Conservation (phyloP, 2,888 invertebrate genomes). For the Drosophila picticornis region DNA sequence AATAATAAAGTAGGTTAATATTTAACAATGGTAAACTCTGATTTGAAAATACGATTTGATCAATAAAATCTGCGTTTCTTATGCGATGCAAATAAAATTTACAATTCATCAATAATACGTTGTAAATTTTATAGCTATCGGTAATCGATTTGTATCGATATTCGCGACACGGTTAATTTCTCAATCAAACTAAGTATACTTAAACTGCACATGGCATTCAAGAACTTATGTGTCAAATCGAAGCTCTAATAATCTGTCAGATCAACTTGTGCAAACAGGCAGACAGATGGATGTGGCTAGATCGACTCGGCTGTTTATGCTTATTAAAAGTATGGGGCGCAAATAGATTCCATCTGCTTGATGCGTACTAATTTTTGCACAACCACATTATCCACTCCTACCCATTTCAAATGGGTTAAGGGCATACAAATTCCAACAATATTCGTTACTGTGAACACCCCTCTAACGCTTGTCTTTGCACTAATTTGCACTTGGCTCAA, state of each 20-base stretch:
- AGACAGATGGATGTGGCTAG: background rate
- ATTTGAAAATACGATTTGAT: background rate
- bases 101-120: background rate
- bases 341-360: background rate
- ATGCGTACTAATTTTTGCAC: background rate
- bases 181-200: background rate
- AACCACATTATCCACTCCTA: background rate
- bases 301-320: background rate
- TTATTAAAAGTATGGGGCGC: no score
- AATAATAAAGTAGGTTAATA: background rate
- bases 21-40: background rate
- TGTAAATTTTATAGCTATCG: background rate
- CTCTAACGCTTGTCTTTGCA: background rate
- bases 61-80: background rate
- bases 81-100: background rate
- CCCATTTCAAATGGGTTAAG: background rate
- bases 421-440: background rate
- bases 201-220: background rate
- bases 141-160: background rate
- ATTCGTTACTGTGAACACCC: background rate
- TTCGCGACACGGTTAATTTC: background rate
- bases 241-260: background rate
- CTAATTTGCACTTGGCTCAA: slow-evolving; percentile 2
- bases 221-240: background rate
- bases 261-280: background rate